These are phyloP conservation scores for Piliocolobus tephrosceles DNA, from an alignment of 2,113 vertebrate species.

Conservation along the genomic window DNA sequence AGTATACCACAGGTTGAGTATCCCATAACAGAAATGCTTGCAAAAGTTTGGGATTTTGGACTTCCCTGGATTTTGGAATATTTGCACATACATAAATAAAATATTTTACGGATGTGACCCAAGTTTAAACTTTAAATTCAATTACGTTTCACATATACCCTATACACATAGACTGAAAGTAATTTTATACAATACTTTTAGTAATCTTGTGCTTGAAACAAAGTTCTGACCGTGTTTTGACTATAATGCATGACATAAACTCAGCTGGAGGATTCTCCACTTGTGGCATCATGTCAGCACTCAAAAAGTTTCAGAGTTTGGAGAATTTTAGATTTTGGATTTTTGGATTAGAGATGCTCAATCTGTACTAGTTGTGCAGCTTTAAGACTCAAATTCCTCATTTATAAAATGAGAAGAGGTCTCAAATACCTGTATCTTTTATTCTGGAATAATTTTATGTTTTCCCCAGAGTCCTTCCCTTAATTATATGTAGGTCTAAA, in stretches of 20 bases:
- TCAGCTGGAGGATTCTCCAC: neutral
- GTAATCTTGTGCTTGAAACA: neutral
- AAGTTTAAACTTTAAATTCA: neutral
- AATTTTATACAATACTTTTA: neutral
- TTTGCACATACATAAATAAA: neutral
- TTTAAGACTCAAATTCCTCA: neutral
- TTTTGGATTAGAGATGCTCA: neutral
- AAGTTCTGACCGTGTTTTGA: neutral
- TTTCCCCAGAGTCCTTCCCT: neutral
- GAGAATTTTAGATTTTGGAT: neutral
- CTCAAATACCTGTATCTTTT: neutral
- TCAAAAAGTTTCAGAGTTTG: neutral
- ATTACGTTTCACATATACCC: neutral
- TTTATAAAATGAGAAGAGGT: neutral
- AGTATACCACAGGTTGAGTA: neutral
- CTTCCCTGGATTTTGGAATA: neutral
- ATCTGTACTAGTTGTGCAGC: neutral
- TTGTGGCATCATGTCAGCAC: neutral
- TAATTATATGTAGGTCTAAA: neutral
- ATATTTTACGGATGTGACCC: neutral
- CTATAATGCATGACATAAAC: neutral
- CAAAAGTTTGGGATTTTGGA: neutral
- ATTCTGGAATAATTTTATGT: neutral
- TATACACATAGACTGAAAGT: neutral
- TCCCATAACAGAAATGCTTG: neutral